Conservation (phyloP, 2,888 invertebrate species). For the Macroteleia sp. region DNA sequence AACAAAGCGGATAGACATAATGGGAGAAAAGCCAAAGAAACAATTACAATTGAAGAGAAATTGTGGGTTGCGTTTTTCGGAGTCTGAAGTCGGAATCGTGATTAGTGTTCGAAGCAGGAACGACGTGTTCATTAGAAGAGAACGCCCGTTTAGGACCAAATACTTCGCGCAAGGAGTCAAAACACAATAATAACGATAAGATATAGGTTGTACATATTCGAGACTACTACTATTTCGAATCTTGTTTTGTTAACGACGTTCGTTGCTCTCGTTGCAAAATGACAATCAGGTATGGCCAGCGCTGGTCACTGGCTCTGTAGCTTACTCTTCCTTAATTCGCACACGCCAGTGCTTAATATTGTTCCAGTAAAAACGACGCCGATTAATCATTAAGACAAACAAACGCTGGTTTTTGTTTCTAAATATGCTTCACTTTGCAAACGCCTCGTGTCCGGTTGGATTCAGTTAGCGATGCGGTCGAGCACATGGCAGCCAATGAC, state of each 20-base stretch:
- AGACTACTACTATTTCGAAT: slow-evolving; percentile 57
- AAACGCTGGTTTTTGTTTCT: slow-evolving; percentile 27
- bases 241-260: slow-evolving; percentile 62
- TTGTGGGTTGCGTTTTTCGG: slow-evolving; percentile 6
- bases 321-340: slow-evolving; percentile 34
- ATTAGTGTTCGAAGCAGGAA: slow-evolving; percentile 13
- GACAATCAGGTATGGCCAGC: slow-evolving; percentile 66
- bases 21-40: too few relatives aligned
- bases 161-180: slow-evolving; percentile 45
- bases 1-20: too few relatives aligned
- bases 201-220: slow-evolving; percentile 64
- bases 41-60: slow-evolving; percentile 19
- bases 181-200: slow-evolving; percentile 64
- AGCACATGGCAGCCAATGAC: too few relatives aligned
- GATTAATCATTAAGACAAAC: slow-evolving; percentile 9
- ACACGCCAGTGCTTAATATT: slow-evolving; percentile 36
- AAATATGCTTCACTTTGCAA: too few relatives aligned
- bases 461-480: too few relatives aligned
- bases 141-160: slow-evolving; percentile 52
- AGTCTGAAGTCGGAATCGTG: slow-evolving; percentile 6
- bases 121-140: background rate
- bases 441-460: too few relatives aligned
- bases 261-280: slow-evolving; percentile 62
- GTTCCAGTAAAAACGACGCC: slow-evolving; percentile 24
- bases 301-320: slow-evolving; percentile 59